A percentile compares a stretch with the other conserved stretches of the same genome.
phyloP scores from a whole-genome alignment of 2,113 vertebrate genomes.

The Scalopus aquaticus region DNA sequence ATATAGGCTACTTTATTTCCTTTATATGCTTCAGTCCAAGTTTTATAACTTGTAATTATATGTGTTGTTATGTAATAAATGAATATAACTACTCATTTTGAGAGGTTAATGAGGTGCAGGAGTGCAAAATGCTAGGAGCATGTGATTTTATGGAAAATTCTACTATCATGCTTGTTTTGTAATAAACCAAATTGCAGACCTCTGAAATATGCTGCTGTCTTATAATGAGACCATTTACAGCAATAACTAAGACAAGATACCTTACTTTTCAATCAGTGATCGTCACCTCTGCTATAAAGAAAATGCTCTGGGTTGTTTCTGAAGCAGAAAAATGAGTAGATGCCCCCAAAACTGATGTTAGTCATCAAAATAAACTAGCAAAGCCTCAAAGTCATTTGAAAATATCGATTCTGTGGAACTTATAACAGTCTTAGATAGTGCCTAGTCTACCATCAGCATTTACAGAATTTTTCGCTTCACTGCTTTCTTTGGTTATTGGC shows the following conservation, averaged over 20 bases:
- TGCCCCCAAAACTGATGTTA: neutral
- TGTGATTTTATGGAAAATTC: slow-evolving; percentile 52
- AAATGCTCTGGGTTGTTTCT: neutral
- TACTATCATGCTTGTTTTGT: slow-evolving; percentile 43
- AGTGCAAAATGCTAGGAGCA: slow-evolving; percentile 36
- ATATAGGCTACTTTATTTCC: slow-evolving; percentile 52
- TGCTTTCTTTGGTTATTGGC: slow-evolving; percentile 77
- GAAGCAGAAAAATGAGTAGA: slow-evolving; percentile 55
- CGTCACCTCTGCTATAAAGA: slow-evolving; percentile 36
- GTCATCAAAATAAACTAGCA: slow-evolving; percentile 63
- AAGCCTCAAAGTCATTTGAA: slow-evolving; percentile 64
- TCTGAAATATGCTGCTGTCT: neutral
- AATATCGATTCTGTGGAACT: slow-evolving; percentile 60
- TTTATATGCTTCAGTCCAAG: slow-evolving; percentile 63
- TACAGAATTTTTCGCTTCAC: slow-evolving; percentile 69
- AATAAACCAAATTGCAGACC: slow-evolving; percentile 53
- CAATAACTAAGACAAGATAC: slow-evolving; percentile 2
- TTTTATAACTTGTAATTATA: slow-evolving; percentile 73
- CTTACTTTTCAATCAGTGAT: slow-evolving; percentile 34
- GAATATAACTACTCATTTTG: slow-evolving; percentile 60
- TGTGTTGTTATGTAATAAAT: slow-evolving; percentile 74
- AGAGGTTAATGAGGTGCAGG: slow-evolving; percentile 71
- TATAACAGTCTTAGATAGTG: slow-evolving; percentile 52
- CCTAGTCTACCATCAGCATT: slow-evolving; percentile 10
- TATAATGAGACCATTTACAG: slow-evolving; percentile 37